Base-by-base conservation (phyloP, 1,140 invertebrate species). In the Macrocentrus cingulum region DNA sequence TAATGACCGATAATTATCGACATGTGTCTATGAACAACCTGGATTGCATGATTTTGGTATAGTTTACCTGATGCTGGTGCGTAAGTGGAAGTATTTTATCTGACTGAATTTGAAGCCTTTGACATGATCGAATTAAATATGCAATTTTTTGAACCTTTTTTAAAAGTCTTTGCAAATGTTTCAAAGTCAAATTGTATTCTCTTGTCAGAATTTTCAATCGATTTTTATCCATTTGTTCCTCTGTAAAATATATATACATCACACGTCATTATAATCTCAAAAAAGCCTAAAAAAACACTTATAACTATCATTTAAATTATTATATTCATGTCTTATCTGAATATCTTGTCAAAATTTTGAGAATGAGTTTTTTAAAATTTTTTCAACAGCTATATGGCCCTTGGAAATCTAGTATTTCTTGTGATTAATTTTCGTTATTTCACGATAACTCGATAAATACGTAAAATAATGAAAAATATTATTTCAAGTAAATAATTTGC, bases 41-140 rank as follows among this genome's bases (percentile, higher is more conserved):
- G 15, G 36, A 39, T 39, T 39, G 8, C 36, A n/a, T 39, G 3
- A 39, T 39, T 29, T 39, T 16, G 22, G 23, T n/a, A 32, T 18
- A n/a, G 22, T 22, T 49, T 16, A 49, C 55, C 32, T 48, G 22
- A 44, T 22, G n/a, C 25, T 19, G 7, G 13, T 36, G 37, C n/a
- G n/a, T n/a, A 48, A 19, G 4, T 3, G 63, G 56, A 53, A 69
- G 13, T 42, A 70, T 45, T 53, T 69, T 67, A 22, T 77, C 74
- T 32, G 69, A 42, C 15, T 62, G 49, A 0, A 65, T 68, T 60
- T 79, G 73, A 15, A 69, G 76, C 42, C 74, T 77, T 42, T 60
- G 51, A 59, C 74, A 77, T 6, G 67, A 67, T 25, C 69, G 37
- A 7, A 70, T 32, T 0, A 71, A 25, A 7, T 25, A 62, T 11